A percentile compares a stretch with the other conserved stretches of the same genome.
Evolutionary conservation across 2,888 invertebrate genomes (phyloP).

Genomic region (Drosophila anceps): DNA sequence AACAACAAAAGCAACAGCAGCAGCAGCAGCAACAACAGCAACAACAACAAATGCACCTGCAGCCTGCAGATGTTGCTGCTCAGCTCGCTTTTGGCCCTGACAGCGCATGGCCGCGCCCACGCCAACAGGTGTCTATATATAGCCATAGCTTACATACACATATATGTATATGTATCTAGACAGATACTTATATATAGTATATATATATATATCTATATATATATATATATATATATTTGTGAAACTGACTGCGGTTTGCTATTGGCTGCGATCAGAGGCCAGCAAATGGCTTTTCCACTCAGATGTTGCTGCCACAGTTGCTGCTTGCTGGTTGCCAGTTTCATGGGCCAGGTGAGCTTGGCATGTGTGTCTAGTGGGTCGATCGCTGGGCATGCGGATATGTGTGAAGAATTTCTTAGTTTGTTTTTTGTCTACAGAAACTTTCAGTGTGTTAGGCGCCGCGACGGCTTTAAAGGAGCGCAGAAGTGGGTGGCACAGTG

Average conservation of each 20-base stretch:
- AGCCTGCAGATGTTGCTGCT: conserved; percentile 36
- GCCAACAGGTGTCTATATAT: conserved; percentile 50
- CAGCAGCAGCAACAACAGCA: conserved; percentile 30
- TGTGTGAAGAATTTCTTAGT: conserved; percentile 12
- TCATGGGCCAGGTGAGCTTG: conserved; percentile 10
- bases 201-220: conserved; percentile 13
- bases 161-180: conserved; percentile 14
- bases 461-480: conserved; percentile 6
- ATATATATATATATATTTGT: not conserved
- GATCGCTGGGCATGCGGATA: conserved; percentile 12
- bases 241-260: conserved; percentile 32
- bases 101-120: conserved; percentile 39
- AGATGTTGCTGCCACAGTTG: conserved; percentile 3
- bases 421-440: not conserved
- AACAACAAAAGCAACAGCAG: not conserved
- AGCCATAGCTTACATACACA: conserved; percentile 2
- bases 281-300: conserved; percentile 17
- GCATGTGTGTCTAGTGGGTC: conserved; percentile 15
- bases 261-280: conserved; percentile 5
- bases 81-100: conserved; percentile 45
- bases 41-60: conserved; percentile 45
- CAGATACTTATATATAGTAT: not conserved
- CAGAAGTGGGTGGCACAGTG: conserved; percentile 12
- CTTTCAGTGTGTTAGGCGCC: conserved; percentile 5
- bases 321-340: too few relatives aligned